Evolutionary conservation across 2,797 vertebrate genomes (phyloP), one percentile per base, ranked within the genome.

Genomic region (Cyprinella venusta): DNA sequence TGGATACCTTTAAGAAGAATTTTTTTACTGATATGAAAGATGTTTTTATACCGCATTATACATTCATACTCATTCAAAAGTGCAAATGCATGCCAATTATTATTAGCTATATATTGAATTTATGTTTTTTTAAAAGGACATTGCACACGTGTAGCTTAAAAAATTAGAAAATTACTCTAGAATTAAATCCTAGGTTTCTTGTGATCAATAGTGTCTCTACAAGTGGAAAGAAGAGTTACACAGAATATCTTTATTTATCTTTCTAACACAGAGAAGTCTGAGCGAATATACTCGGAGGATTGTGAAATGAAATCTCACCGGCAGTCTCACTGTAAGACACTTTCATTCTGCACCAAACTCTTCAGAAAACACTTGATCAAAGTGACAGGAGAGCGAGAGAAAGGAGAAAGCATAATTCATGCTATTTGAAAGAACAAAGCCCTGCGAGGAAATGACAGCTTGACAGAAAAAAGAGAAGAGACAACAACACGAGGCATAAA

Each of bases 351-450:
- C 40, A 72, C 19, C 56, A 50, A 64, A 72, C 69, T 74, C 69
- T 74, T 52, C 42, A 52, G 42, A 81, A 74, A 72, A 74, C 69
- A 74, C 70, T 72, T 81, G 79, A 81, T 71, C 79, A 80, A 54
- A 33, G 79, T 71, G 75, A 77, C 59, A 64, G 75, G 65, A n/a
- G 33, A 64, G 59, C 59, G 65, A 36, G 30, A 30, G 54, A 40
- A 21, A 80, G 90, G 90, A 94, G 91, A 84, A 63, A 89, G 88
- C 92, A 94, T 94, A 91, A 94, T 94, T 93, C 89, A 92, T 86
- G 78, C 85, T 85, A 80, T 87, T 90, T 93, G 90, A 93, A 90
- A 87, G 91, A 91, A 93, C 92, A 93, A 94, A 93, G 91, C 89
- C 90, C 87, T 83, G 70, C 56, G 68, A 76, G 76, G 80, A 90